Evolutionary conservation across 2,797 vertebrate genomes (phyloP).

Genomic region (Poeciliopsis presidionis): DNA sequence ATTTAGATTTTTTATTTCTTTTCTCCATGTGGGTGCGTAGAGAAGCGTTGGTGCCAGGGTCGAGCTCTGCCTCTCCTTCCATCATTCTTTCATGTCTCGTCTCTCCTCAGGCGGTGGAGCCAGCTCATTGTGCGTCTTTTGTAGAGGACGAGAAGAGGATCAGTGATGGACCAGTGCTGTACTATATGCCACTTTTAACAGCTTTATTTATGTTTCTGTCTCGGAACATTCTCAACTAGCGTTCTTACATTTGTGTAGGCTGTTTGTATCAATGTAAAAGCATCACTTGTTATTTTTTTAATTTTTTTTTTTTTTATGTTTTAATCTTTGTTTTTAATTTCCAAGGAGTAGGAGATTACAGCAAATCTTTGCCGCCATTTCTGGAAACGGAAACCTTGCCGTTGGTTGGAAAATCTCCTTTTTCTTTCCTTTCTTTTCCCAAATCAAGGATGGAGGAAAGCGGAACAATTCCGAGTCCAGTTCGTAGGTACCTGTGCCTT

Average conservation of each 20-base stretch:
- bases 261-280: constrained; percentile 86
- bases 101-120: constrained; percentile 63
- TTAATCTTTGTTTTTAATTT: constrained; percentile 7
- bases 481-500: constrained; percentile 85
- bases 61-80: constrained; percentile 17
- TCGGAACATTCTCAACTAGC: constrained; percentile 84
- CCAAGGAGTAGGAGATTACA: constrained; percentile 6
- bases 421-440: constrained; percentile 50
- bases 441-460: constrained; percentile 47
- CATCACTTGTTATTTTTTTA: constrained; percentile 68
- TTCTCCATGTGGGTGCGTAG: constrained; percentile 21
- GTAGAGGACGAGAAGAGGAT: constrained; percentile 64
- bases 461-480: constrained; percentile 73
- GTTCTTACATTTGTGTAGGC: constrained; percentile 79
- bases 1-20: background rate
- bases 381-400: constrained; percentile 64
- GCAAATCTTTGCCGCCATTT: constrained; percentile 56
- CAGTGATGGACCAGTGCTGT: constrained; percentile 86
- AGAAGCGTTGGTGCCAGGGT: constrained; percentile 11
- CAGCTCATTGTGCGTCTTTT: constrained; percentile 62
- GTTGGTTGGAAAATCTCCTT: constrained; percentile 63
- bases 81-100: background rate
- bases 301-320: constrained; percentile 10
- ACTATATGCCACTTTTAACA: constrained; percentile 89
- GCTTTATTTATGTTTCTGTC: constrained; percentile 95